phyloP scores from a whole-genome alignment of 2,888 invertebrate species.

The Drosophila paranaensis region DNA sequence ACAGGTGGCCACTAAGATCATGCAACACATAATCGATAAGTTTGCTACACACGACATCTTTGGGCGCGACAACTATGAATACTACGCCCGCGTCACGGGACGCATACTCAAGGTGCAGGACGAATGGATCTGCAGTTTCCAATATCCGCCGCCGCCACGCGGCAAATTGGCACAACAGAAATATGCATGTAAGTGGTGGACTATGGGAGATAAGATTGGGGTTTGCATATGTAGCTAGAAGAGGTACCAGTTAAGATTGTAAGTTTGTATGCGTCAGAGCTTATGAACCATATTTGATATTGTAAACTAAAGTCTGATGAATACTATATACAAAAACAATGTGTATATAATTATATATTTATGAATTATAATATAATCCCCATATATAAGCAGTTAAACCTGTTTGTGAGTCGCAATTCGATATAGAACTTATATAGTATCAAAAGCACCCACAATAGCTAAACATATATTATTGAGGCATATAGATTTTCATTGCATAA shows the following conservation, averaged over 20 bases:
- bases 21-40: conserved; percentile 98
- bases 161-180: conserved; percentile 88
- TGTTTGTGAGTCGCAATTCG: conserved; percentile 15
- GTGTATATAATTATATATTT: neutral
- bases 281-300: neutral
- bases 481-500: neutral
- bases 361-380: neutral
- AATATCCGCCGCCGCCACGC: conserved; percentile 91
- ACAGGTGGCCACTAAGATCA: conserved; percentile 96
- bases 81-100: conserved; percentile 97
- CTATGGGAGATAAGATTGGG: neutral
- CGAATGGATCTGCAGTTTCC: conserved; percentile 97
- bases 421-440: neutral
- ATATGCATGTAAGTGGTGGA: conserved; percentile 87
- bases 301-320: neutral
- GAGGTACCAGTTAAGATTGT: neutral
- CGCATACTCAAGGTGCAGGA: conserved; percentile 96
- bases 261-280: neutral
- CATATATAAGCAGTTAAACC: conserved; percentile 8
- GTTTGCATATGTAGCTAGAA: neutral
- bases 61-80: conserved; percentile 97
- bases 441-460: neutral
- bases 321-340: neutral
- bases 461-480: neutral
- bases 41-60: conserved; percentile 98